These are phyloP conservation scores for Drosophila persimilis DNA, from an alignment of 1,140 invertebrate species.

Conservation along the genomic window DNA sequence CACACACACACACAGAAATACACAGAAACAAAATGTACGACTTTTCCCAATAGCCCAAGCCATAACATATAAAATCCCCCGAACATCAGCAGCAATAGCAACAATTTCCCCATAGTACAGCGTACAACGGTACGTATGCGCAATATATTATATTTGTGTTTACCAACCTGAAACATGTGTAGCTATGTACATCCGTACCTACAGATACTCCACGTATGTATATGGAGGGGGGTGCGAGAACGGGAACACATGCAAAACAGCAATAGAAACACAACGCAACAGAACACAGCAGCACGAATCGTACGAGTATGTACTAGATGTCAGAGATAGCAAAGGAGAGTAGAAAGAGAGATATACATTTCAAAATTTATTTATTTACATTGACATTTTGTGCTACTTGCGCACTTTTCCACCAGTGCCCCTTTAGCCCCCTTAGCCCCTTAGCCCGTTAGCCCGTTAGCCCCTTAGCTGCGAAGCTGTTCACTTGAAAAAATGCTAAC, in stretches of 20 bases:
- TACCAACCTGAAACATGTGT: constrained; percentile 77
- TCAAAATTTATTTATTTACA: constrained; percentile 80
- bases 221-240: neutral
- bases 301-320: constrained; percentile 60
- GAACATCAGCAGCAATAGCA: constrained; percentile 53
- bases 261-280: constrained; percentile 37
- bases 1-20: neutral
- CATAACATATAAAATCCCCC: constrained; percentile 48
- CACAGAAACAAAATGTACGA: constrained; percentile 51
- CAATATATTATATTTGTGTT: constrained; percentile 56
- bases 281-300: constrained; percentile 32
- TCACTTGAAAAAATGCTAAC: constrained; percentile 75
- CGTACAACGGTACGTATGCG: constrained; percentile 66
- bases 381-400: constrained; percentile 79
- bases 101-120: constrained; percentile 50
- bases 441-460: no score
- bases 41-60: constrained; percentile 61
- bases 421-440: neutral
- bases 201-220: neutral
- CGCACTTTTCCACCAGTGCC: constrained; percentile 49
- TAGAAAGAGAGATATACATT: constrained; percentile 59
- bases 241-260: constrained; percentile 67
- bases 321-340: constrained; percentile 59
- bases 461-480: constrained; percentile 10
- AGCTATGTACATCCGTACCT: constrained; percentile 61